phyloP scores from a whole-genome alignment of 2,888 invertebrate species.

The Caradrina clavipalpis region DNA sequence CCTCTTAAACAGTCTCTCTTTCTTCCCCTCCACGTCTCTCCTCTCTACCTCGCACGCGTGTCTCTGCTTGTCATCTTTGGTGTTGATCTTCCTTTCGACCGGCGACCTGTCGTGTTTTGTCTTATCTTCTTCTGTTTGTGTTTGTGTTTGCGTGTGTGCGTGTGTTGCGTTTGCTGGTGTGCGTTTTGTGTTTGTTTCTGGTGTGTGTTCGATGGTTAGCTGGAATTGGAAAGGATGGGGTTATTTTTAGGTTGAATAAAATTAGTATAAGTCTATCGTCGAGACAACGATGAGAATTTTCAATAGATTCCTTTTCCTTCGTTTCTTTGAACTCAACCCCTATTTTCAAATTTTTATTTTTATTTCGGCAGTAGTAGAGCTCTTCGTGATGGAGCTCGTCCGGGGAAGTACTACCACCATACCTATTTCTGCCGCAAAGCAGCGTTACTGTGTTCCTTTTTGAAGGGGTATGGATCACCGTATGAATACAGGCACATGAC shows the following conservation, averaged over 20 bases:
- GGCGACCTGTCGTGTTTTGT: constrained; percentile 81
- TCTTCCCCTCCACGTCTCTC: constrained; percentile 79
- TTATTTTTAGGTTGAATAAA: background rate
- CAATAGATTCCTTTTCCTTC: no score
- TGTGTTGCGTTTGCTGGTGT: constrained; percentile 50
- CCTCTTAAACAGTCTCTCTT: constrained; percentile 86
- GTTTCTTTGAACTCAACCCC: no score
- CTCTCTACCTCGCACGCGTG: constrained; percentile 77
- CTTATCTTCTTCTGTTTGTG: constrained; percentile 60
- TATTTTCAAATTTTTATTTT: no score
- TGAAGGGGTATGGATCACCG: no score
- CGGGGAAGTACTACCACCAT: no score
- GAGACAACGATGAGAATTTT: no score
- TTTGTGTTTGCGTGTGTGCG: constrained; percentile 48
- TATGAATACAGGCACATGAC: no score
- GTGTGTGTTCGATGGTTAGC: constrained; percentile 97
- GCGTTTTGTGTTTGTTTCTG: constrained; percentile 90
- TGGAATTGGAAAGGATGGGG: constrained; percentile 72
- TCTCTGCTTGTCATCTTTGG: constrained; percentile 70
- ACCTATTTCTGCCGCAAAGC: no score
- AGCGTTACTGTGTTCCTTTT: no score
- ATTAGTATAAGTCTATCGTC: no score
- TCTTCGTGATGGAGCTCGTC: no score
- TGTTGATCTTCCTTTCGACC: constrained; percentile 90
- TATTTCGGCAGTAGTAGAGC: no score